A percentile compares a stretch with the other conserved stretches of the same genome.
phyloP scores from a whole-genome alignment of 2,888 invertebrate species.

The Pristionchus maxplancki region DNA sequence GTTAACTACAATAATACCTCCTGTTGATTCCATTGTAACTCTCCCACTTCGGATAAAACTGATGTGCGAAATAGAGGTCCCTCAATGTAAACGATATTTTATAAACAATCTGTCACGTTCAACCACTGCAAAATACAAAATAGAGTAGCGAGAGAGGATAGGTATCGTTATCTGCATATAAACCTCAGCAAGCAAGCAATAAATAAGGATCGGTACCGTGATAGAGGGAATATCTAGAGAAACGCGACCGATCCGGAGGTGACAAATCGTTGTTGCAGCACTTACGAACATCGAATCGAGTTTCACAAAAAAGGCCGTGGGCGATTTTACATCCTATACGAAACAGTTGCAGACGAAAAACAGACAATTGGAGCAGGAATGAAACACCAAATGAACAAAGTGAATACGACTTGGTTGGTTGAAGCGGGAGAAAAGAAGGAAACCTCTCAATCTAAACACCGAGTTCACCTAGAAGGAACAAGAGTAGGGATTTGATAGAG shows the following conservation, averaged over 20 bases:
- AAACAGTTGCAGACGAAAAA: not conserved
- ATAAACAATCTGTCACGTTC: not conserved
- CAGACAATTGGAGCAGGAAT: not conserved
- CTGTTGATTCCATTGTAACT: too few relatives aligned
- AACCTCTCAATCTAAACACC: not conserved
- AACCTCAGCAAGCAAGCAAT: not conserved
- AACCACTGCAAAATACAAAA: slow-evolving; percentile 1
- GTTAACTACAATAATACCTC: not conserved
- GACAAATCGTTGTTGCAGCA: too few relatives aligned
- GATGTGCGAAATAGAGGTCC: too few relatives aligned
- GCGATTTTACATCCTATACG: slow-evolving; percentile 9
- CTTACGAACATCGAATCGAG: not conserved
- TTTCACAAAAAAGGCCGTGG: not conserved
- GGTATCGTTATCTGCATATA: not conserved
- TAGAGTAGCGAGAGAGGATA: not conserved
- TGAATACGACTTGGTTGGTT: not conserved
- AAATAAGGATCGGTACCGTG: not conserved
- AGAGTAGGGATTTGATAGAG: not conserved
- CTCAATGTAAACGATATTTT: slow-evolving; percentile 6
- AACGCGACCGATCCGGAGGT: not conserved
- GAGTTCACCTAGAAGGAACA: not conserved
- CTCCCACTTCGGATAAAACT: too few relatives aligned
- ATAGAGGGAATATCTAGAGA: not conserved
- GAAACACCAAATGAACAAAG: slow-evolving; percentile 31
- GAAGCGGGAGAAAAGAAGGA: not conserved